phyloP scores from a whole-genome alignment of 2,113 vertebrate genomes.

The Hepsetus odoe region DNA sequence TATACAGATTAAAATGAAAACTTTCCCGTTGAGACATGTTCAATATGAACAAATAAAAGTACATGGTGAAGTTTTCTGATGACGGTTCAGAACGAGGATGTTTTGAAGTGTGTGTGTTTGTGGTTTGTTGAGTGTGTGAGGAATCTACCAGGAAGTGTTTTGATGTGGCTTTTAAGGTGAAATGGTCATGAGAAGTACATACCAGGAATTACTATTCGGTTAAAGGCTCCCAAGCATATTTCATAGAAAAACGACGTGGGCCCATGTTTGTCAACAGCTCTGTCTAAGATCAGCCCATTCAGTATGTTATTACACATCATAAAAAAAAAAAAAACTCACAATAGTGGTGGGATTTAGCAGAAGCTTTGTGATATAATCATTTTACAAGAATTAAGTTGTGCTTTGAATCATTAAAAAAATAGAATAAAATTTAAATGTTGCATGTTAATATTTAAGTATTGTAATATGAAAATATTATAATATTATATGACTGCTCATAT shows the following conservation, averaged over 20 bases:
- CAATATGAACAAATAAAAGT: neutral
- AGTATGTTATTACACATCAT: neutral
- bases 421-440: no score
- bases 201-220: conserved; percentile 5
- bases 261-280: neutral
- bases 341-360: no score
- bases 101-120: conserved; percentile 23
- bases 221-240: neutral
- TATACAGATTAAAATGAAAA: no score
- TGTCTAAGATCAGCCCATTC: neutral
- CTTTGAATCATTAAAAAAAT: no score
- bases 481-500: no score
- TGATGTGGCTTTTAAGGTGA: neutral
- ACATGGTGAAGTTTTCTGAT: neutral
- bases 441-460: no score
- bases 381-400: no score
- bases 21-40: neutral
- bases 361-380: no score
- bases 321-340: neutral
- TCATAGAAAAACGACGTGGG: neutral
- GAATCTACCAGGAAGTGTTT: conserved; percentile 15
- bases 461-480: no score
- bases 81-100: conserved; percentile 24
- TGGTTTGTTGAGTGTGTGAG: conserved; percentile 3
- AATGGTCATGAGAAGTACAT: conserved; percentile 6